A percentile compares a stretch with the other conserved stretches of the same genome.
phyloP scores from a whole-genome alignment of 1,140 invertebrate genomes.

The Lepidurus packardi region DNA sequence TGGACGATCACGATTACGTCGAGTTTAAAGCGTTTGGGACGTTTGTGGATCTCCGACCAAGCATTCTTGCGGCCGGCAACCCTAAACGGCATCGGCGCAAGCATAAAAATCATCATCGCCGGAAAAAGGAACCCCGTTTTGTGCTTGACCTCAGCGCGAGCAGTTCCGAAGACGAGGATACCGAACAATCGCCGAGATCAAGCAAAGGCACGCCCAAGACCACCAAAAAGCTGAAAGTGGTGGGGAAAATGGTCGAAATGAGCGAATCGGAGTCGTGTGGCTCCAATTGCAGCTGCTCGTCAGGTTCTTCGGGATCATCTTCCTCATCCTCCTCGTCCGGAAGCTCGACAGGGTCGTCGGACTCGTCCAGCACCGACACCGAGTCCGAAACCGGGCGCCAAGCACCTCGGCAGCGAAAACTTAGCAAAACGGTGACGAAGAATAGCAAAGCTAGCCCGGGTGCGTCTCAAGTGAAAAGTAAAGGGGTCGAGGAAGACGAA shows the following conservation, averaged over 20 bases:
- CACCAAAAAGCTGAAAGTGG: conserved; percentile 16
- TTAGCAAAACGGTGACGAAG: conserved; percentile 44
- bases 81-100: conserved; percentile 24
- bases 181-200: background rate
- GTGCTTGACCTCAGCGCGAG: conserved; percentile 32
- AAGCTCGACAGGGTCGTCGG: background rate
- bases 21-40: conserved; percentile 9
- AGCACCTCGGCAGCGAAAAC: background rate
- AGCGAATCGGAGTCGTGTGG: conserved; percentile 30
- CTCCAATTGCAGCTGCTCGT: conserved; percentile 35
- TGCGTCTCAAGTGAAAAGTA: background rate
- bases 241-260: conserved; percentile 27
- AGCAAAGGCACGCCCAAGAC: background rate
- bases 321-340: background rate
- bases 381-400: background rate
- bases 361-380: conserved; percentile 4
- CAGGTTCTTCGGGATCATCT: conserved; percentile 29
- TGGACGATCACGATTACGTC: conserved; percentile 33
- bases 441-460: background rate
- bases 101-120: conserved; percentile 31
- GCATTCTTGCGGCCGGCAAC: background rate
- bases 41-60: background rate
- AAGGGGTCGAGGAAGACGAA: conserved; percentile 26
- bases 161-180: conserved; percentile 30
- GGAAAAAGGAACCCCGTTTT: conserved; percentile 31